Evolutionary conservation across 92 coral and sea anemone genomes (phyloP).

Genomic region (Hydrozoanthus gracilis): DNA sequence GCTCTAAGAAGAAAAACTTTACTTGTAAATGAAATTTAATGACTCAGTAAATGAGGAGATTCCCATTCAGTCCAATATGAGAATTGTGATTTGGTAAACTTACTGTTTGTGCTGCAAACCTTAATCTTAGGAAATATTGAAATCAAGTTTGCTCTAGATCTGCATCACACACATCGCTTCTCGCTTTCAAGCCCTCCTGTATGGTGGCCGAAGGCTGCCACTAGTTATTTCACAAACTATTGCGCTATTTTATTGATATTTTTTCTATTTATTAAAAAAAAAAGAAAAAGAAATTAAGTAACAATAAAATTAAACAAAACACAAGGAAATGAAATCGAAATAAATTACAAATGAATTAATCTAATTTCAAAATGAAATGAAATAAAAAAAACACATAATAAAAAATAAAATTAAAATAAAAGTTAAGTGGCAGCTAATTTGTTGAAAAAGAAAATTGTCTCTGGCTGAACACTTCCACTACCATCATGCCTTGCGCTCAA

Average conservation of each 20-base stretch:
- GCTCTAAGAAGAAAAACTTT: no score
- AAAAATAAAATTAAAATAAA: slow-evolving; percentile 21
- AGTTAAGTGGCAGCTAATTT: slow-evolving; percentile 46
- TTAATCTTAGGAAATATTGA: no score
- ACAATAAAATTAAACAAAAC: not conserved
- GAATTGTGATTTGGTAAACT: no score
- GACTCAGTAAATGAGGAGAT: no score
- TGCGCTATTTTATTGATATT: slow-evolving; percentile 28
- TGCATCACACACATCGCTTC: no score
- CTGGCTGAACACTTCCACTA: slow-evolving; percentile 51
- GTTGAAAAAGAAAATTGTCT: not conserved
- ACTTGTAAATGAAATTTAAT: no score
- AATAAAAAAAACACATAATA: slow-evolving; percentile 37
- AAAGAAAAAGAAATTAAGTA: not conserved
- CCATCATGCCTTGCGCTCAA: slow-evolving; percentile 39
- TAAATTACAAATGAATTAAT: slow-evolving; percentile 4
- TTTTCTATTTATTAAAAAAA: not conserved
- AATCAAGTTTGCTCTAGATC: no score
- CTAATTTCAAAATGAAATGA: slow-evolving; percentile 33
- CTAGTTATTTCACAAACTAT: slow-evolving; percentile 13
- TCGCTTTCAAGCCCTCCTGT: no score
- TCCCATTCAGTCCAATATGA: no score
- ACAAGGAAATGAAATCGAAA: slow-evolving; percentile 7
- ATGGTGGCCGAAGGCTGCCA: slow-evolving; percentile 37
- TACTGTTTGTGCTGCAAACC: no score